Percentiles rank a stretch among this genome's conserved stretches.
Conservation (phyloP, 2,888 invertebrate species). For the Apotomis turbidana region DNA sequence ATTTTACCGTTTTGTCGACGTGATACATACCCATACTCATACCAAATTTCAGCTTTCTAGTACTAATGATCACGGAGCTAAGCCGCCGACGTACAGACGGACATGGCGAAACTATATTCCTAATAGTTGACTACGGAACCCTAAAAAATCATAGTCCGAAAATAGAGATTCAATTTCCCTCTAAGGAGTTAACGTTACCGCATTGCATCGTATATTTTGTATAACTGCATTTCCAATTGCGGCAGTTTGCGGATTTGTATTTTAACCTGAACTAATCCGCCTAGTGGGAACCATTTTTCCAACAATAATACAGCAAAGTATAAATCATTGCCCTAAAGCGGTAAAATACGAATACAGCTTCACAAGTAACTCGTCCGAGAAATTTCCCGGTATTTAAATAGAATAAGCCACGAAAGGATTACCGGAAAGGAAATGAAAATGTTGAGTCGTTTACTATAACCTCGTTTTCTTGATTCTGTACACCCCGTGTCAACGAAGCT, state of each 20-base stretch:
- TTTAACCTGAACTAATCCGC: neutral
- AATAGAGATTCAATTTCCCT: neutral
- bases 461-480: neutral
- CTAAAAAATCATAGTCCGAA: no score
- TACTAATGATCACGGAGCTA: no score
- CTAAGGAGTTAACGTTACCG: neutral
- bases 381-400: neutral
- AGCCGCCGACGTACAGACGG: no score
- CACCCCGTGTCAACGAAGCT: no score
- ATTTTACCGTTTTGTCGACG: no score
- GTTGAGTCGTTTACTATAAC: neutral
- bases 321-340: neutral
- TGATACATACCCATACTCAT: no score
- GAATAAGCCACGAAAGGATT: neutral
- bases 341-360: neutral
- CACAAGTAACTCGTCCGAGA: neutral
- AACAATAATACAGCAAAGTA: neutral
- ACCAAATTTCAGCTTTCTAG: no score
- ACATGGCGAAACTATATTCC: no score
- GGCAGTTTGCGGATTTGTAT: neutral
- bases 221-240: neutral
- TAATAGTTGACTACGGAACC: no score
- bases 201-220: neutral
- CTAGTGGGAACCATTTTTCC: neutral
- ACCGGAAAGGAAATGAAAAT: neutral